Percentiles rank a stretch among this genome's conserved stretches.
phyloP scores from a whole-genome alignment of 1,140 invertebrate genomes.

The Pomacea maculata region DNA sequence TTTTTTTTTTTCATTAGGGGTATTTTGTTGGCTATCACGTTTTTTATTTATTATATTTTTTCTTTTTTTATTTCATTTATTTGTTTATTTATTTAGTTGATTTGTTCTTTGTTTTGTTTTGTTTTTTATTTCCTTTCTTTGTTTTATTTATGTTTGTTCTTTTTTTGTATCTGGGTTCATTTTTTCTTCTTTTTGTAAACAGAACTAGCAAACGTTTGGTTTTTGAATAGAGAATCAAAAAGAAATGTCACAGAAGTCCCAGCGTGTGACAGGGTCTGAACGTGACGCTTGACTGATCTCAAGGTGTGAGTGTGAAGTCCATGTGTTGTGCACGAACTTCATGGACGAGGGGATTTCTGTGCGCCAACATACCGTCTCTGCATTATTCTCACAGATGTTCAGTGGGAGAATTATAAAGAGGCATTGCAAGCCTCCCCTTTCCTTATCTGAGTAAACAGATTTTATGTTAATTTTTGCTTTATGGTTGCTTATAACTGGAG shows the following conservation, averaged over 20 bases:
- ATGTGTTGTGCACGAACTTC: background rate
- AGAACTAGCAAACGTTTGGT: background rate
- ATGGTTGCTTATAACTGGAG: too few species aligned
- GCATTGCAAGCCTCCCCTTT: too few species aligned
- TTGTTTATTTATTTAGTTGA: background rate
- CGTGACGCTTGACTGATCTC: background rate
- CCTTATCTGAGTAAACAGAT: too few species aligned
- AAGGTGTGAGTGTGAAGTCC: background rate
- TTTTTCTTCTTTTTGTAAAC: background rate
- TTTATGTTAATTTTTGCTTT: too few species aligned
- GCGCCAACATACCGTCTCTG: too few species aligned
- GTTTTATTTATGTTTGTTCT: background rate
- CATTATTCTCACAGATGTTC: too few species aligned
- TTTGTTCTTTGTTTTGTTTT: background rate
- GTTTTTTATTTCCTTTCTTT: background rate
- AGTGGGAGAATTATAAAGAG: too few species aligned
- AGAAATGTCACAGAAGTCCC: background rate
- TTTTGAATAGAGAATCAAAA: background rate
- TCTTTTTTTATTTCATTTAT: background rate
- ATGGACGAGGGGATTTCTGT: background rate
- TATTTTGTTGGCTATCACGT: background rate
- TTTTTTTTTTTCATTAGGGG: background rate
- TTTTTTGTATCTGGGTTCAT: background rate
- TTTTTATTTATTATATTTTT: background rate
- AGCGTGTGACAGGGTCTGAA: background rate